Percentiles rank a stretch among this genome's conserved stretches.
Evolutionary conservation across 37 sponge, comb jelly and placozoan species (phyloP).

Genomic region (Cliona cf. orientalis): DNA sequence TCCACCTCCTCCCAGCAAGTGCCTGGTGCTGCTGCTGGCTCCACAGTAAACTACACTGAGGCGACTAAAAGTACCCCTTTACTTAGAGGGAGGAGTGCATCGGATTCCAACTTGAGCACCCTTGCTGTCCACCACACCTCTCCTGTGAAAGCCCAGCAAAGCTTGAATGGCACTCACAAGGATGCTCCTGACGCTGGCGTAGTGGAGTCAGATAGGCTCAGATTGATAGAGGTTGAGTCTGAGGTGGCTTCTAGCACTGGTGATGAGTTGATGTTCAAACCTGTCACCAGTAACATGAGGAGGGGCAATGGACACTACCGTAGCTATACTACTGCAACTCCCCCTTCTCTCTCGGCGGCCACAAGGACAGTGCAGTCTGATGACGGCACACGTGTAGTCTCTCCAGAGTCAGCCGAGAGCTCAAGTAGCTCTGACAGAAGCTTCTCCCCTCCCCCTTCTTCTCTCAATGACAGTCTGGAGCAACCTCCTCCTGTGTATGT

Average conservation of each 20-base stretch:
- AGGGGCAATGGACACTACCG: not conserved
- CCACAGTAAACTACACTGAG: too few relatives aligned
- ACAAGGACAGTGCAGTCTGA: not conserved
- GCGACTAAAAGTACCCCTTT: too few relatives aligned
- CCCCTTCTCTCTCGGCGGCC: not conserved
- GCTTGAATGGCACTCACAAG: too few relatives aligned
- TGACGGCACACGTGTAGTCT: not conserved
- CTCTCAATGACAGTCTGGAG: constrained; percentile 11
- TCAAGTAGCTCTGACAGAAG: not conserved
- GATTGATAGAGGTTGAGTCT: not conserved
- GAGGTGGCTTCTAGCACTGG: not conserved
- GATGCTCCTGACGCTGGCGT: too few relatives aligned
- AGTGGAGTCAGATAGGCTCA: not conserved
- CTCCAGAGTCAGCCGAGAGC: constrained; percentile 2
- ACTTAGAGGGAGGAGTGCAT: not conserved
- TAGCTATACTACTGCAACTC: not conserved
- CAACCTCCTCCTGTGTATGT: too few relatives aligned
- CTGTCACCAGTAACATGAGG: not conserved
- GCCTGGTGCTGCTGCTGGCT: too few relatives aligned
- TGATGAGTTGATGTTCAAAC: not conserved
- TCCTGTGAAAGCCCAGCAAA: too few relatives aligned
- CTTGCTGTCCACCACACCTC: too few relatives aligned
- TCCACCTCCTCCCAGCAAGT: too few relatives aligned
- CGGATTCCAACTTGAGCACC: not conserved
- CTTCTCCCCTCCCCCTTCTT: not conserved